Conservation (phyloP, 2,888 invertebrate species). For the Agrenia bidenticulata region DNA sequence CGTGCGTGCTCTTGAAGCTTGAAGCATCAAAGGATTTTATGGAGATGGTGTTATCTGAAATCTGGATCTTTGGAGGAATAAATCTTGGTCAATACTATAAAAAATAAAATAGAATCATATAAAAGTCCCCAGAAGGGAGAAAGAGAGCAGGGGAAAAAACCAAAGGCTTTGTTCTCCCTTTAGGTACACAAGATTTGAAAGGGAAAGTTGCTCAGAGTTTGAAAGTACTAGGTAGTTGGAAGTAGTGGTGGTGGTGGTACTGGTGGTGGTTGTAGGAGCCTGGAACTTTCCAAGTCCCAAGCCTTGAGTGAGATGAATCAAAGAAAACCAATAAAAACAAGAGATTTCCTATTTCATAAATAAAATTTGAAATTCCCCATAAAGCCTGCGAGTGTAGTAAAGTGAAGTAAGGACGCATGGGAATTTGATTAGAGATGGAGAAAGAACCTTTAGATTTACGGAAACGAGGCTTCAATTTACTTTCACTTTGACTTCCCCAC, state of each 20-base stretch:
- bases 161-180: not conserved
- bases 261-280: too few relatives aligned
- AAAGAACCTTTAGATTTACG: constrained; percentile 14
- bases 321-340: constrained; percentile 20
- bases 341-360: constrained; percentile 19
- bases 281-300: too few relatives aligned
- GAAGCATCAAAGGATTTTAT: too few relatives aligned
- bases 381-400: constrained; percentile 2
- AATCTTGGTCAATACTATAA: constrained; percentile 12
- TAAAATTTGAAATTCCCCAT: constrained; percentile 20
- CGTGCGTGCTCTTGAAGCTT: too few relatives aligned
- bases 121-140: too few relatives aligned
- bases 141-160: too few relatives aligned
- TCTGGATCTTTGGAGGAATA: not conserved
- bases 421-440: constrained; percentile 12
- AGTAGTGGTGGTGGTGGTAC: too few relatives aligned
- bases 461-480: constrained; percentile 11
- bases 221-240: too few relatives aligned
- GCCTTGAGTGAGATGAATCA: constrained; percentile 7
- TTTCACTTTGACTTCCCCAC: constrained; percentile 4
- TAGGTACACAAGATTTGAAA: not conserved
- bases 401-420: constrained; percentile 3
- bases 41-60: too few relatives aligned
- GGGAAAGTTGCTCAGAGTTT: too few relatives aligned
- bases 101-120: constrained; percentile 18